phyloP scores from a whole-genome alignment of 2,113 vertebrate genomes.

The Corynorhinus townsendii region DNA sequence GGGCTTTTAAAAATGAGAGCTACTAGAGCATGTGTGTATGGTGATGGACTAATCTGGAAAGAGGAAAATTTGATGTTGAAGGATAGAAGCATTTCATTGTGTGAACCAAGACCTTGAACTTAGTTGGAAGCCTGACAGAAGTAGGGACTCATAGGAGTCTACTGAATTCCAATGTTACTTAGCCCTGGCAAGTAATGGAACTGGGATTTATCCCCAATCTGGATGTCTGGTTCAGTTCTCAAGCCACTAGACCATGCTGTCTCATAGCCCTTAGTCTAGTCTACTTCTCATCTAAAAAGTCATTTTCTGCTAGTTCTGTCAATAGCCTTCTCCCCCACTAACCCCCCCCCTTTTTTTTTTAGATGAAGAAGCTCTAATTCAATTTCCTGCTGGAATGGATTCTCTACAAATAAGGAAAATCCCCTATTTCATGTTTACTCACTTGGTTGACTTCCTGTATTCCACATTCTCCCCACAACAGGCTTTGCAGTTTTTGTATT shows the following conservation, averaged over 20 bases:
- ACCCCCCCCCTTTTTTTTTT: neutral
- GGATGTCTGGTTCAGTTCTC: neutral
- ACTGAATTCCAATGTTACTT: neutral
- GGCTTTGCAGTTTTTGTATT: slow-evolving; percentile 50
- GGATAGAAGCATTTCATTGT: neutral
- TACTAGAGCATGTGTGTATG: neutral
- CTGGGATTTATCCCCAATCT: neutral
- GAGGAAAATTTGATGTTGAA: neutral
- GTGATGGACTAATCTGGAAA: neutral
- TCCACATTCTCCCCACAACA: slow-evolving; percentile 27
- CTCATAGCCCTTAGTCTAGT: neutral
- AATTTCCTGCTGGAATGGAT: slow-evolving; percentile 61
- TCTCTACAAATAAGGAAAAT: slow-evolving; percentile 58
- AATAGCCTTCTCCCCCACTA: neutral
- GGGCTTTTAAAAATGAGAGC: neutral
- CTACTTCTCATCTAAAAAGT: slow-evolving; percentile 14
- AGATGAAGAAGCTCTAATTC: slow-evolving; percentile 38
- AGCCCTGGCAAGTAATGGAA: neutral
- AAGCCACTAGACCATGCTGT: neutral
- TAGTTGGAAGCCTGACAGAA: neutral
- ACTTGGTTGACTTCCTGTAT: slow-evolving; percentile 53
- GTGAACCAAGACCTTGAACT: neutral
- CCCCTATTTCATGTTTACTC: slow-evolving; percentile 54
- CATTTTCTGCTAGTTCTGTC: neutral
- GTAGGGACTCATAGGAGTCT: neutral